These are phyloP conservation scores for Nomada flava DNA, from an alignment of 2,888 invertebrate species.

Conservation along the genomic window DNA sequence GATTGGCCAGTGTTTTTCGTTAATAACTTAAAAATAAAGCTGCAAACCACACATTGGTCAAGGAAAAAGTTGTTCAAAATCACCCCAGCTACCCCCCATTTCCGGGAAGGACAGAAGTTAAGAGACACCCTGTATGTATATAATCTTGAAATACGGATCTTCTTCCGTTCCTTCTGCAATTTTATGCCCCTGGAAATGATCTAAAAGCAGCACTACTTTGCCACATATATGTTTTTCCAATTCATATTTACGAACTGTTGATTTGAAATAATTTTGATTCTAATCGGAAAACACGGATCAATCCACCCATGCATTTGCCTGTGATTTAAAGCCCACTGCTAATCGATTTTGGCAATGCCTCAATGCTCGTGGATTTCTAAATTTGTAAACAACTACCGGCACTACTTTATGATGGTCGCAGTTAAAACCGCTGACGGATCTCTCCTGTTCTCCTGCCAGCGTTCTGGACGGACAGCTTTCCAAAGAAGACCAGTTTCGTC, in stretches of 20 bases:
- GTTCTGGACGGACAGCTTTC: too few species aligned
- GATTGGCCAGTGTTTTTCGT: too few species aligned
- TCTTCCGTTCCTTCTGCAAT: neutral
- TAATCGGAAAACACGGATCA: slow-evolving; percentile 64
- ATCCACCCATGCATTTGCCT: slow-evolving; percentile 72
- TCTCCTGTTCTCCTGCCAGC: too few species aligned
- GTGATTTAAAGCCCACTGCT: slow-evolving; percentile 60
- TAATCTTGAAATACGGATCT: slow-evolving; percentile 48
- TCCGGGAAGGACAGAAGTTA: too few species aligned
- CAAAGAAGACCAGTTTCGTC: too few species aligned
- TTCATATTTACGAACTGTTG: slow-evolving; percentile 50
- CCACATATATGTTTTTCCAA: slow-evolving; percentile 19
- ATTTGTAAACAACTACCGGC: neutral
- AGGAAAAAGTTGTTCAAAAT: too few species aligned
- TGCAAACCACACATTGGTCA: too few species aligned
- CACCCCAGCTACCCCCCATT: too few species aligned
- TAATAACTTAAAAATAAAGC: too few species aligned
- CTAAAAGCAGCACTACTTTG: slow-evolving; percentile 59
- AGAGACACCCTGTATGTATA: too few species aligned
- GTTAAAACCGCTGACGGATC: too few species aligned
- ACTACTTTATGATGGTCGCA: slow-evolving; percentile 68
- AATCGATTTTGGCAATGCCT: slow-evolving; percentile 16
- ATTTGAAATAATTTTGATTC: slow-evolving; percentile 64
- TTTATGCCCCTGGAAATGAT: slow-evolving; percentile 59
- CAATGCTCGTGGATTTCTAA: neutral